phyloP scores from a whole-genome alignment of 2,113 vertebrate species.

The Spilogale gracilis region DNA sequence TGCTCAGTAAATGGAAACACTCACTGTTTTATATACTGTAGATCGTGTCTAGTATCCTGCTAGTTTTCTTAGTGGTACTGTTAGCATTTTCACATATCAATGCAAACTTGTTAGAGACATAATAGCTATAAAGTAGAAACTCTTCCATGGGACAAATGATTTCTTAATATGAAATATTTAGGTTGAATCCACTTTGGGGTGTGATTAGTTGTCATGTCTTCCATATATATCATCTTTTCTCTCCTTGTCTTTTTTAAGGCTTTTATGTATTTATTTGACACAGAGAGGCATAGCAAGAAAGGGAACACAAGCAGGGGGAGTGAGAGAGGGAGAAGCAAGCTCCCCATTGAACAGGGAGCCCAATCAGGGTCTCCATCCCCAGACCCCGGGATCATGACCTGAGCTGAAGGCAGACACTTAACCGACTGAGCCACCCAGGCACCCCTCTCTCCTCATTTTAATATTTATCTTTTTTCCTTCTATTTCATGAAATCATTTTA shows the following conservation, averaged over 20 bases:
- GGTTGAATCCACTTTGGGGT: neutral
- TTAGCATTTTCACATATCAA: neutral
- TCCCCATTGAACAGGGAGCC: too few relatives aligned
- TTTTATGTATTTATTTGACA: too few relatives aligned
- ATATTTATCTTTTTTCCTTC: slow-evolving; percentile 9
- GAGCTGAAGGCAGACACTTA: too few relatives aligned
- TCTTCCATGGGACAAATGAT: neutral
- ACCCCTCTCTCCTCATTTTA: neutral
- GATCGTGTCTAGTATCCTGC: neutral
- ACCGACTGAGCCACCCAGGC: too few relatives aligned
- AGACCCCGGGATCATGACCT: too few relatives aligned
- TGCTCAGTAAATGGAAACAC: neutral
- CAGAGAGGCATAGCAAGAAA: too few relatives aligned
- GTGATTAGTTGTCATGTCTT: neutral
- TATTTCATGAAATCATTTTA: slow-evolving; percentile 27
- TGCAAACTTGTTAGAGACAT: neutral
- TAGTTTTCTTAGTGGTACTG: slow-evolving; percentile 15
- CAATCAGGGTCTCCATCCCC: too few relatives aligned
- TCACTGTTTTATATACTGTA: neutral
- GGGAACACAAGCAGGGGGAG: too few relatives aligned
- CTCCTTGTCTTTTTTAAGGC: neutral
- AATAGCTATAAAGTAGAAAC: neutral
- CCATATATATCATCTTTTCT: slow-evolving; percentile 29
- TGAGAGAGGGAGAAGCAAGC: too few relatives aligned
- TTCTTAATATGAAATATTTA: slow-evolving; percentile 50